These are phyloP conservation scores for Antheraea assamensis DNA, from an alignment of 2,888 invertebrate genomes.

Conservation along the genomic window DNA sequence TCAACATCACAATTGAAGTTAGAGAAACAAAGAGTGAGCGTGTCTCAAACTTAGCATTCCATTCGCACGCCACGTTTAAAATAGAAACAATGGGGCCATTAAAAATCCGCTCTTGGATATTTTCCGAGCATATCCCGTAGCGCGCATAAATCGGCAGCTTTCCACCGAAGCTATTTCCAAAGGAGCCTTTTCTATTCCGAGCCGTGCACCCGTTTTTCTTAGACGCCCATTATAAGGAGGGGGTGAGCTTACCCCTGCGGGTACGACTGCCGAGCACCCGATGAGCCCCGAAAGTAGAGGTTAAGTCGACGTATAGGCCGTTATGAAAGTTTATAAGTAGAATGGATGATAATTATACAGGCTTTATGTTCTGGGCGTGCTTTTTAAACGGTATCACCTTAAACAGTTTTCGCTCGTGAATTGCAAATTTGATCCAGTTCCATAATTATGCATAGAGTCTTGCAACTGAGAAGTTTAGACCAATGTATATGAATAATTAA, in stretches of 20 bases:
- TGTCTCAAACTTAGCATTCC: conserved; percentile 71
- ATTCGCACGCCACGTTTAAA: conserved; percentile 79
- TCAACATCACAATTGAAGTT: conserved; percentile 11
- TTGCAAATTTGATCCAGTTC: conserved; percentile 47
- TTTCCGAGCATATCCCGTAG: conserved; percentile 79
- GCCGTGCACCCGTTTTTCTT: conserved; percentile 81
- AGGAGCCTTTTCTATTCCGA: conserved; percentile 81
- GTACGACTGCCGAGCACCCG: conserved; percentile 32
- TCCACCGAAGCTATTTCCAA: conserved; percentile 81
- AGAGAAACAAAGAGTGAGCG: conserved; percentile 24
- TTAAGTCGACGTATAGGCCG: conserved; percentile 82
- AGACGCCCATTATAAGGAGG: conserved; percentile 77
- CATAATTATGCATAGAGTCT: conserved; percentile 27
- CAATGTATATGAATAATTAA: not conserved
- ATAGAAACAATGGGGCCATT: conserved; percentile 80
- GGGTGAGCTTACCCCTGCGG: conserved; percentile 49
- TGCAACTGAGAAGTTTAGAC: conserved; percentile 3
- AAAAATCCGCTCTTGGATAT: conserved; percentile 81
- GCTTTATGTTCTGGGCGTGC: conserved; percentile 75
- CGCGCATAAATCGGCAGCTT: conserved; percentile 80
- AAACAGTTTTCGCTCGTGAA: conserved; percentile 54
- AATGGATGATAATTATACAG: conserved; percentile 81
- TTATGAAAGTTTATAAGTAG: conserved; percentile 82
- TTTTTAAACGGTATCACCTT: conserved; percentile 72
- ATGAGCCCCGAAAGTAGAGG: conserved; percentile 72